Evolutionary conservation across 1,140 invertebrate genomes (phyloP), one percentile per base, ranked within the genome.

Genomic region (Uloborus diversus): DNA sequence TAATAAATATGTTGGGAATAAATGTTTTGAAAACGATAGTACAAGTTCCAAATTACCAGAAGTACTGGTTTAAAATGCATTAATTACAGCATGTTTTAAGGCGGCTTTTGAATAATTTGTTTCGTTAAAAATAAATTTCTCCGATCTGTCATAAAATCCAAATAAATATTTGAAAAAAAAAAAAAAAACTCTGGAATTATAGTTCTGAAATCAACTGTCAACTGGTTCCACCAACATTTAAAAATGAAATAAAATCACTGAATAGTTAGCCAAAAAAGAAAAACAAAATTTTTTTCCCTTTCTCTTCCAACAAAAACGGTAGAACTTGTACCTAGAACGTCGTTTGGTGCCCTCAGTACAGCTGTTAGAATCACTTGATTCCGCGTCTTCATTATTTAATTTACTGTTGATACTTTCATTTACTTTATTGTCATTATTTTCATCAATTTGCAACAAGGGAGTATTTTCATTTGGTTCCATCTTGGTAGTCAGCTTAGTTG

Each of bases 381-480:
- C 2, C n/a, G 32, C 71, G 4, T 75, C 71, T 64, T 64, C 59
- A 7, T 5, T 23, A 20, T 35, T 32, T 51, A 64, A 27, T 27
- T 20, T 7, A n/a, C 28, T 13, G 17, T 30, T 65, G 4, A 49
- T n/a, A 66, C 42, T 51, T 28, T 78, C n/a, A 20, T 35, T 32
- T 51, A 64, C 17, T 27, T 20, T 7, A n/a, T 20, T 13, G 17
- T 30, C 56, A 3, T 32, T n/a, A 66, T 28, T 51, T 28, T 78
- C 73, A 37, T 78, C 61, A 20, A 62, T 42, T 14, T 9, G 53
- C n/a, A 78, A 13, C 23, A 78, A 66, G 13, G 73, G 73, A 28
- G 73, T 78, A 23, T 33, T 78, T 17, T 5, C 2, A 56, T 57
- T 35, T n/a, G 73, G 73, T 57, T 78, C 73, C 73, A 78, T 78